These are phyloP conservation scores for Diceros bicornis DNA, from an alignment of 2,797 vertebrate genomes.

Conservation along the genomic window DNA sequence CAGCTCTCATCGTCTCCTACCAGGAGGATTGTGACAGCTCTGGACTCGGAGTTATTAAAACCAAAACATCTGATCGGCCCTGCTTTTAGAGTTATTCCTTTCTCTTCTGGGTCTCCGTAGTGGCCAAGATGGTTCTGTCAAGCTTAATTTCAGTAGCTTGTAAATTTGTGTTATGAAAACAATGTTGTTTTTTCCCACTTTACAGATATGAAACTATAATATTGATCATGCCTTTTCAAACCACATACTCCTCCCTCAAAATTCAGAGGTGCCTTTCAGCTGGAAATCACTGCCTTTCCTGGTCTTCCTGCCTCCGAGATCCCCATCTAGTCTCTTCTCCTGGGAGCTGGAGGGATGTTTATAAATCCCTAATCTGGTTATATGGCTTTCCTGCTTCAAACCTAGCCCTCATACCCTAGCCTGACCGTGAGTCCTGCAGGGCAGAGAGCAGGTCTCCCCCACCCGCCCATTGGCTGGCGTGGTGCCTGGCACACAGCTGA, in stretches of 20 bases:
- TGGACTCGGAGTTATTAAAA: neutral
- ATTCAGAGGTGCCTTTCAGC: neutral
- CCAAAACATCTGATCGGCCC: neutral
- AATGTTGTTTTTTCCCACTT: neutral
- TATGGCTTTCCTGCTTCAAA: neutral
- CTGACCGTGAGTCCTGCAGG: neutral
- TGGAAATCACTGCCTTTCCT: neutral
- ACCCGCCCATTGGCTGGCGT: neutral
- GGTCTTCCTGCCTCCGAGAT: neutral
- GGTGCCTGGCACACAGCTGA: neutral
- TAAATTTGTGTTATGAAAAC: neutral
- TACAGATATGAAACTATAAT: neutral
- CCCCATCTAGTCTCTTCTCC: neutral
- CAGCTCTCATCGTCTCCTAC: neutral
- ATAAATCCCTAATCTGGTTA: neutral
- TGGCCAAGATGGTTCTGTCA: neutral
- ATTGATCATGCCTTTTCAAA: conserved; percentile 23
- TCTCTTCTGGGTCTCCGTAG: neutral
- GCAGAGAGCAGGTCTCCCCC: neutral
- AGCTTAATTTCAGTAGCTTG: neutral
- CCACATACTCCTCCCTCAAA: neutral
- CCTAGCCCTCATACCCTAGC: neutral
- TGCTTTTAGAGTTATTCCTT: neutral
- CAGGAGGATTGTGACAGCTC: neutral
- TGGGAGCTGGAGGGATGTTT: neutral